These are phyloP conservation scores for Pygmarrhopalites habei DNA, from an alignment of 1,140 invertebrate genomes.

Conservation along the genomic window DNA sequence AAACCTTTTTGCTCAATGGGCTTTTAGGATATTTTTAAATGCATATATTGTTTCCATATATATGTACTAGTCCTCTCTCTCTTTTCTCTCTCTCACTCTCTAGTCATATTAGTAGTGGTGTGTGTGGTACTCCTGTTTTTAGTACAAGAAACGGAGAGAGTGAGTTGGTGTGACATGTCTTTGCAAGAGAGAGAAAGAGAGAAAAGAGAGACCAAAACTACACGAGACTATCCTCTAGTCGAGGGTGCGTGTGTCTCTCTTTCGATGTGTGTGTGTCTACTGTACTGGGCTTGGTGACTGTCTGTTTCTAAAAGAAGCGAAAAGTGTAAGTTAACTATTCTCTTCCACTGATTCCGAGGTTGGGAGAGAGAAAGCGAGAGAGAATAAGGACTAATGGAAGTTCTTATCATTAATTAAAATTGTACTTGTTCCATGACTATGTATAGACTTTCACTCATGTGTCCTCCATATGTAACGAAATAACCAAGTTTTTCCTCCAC, in stretches of 20 bases:
- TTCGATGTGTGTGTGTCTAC: neutral
- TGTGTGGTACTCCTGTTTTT: too few species aligned
- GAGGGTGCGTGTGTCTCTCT: neutral
- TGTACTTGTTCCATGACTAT: neutral
- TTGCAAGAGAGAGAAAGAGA: too few species aligned
- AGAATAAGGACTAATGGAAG: slow-evolving; percentile 6
- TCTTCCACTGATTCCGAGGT: neutral
- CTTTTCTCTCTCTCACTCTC: too few species aligned
- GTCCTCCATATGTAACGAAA: too few species aligned
- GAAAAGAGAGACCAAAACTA: too few species aligned
- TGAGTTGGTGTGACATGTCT: too few species aligned
- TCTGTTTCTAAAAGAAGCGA: neutral
- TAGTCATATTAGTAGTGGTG: too few species aligned
- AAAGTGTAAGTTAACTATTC: slow-evolving; percentile 1
- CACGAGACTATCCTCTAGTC: too few species aligned
- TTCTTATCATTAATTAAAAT: slow-evolving; percentile 16
- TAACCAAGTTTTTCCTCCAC: too few species aligned
- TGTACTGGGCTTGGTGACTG: neutral
- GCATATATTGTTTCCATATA: neutral
- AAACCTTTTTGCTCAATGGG: slow-evolving; percentile 8
- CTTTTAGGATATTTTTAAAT: slow-evolving; percentile 12
- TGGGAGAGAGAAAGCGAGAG: neutral
- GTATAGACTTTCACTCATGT: too few species aligned
- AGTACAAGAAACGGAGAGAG: too few species aligned
- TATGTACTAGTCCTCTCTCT: too few species aligned